Base-by-base conservation (phyloP, 2,888 invertebrate genomes). In the Philereme transversata region DNA sequence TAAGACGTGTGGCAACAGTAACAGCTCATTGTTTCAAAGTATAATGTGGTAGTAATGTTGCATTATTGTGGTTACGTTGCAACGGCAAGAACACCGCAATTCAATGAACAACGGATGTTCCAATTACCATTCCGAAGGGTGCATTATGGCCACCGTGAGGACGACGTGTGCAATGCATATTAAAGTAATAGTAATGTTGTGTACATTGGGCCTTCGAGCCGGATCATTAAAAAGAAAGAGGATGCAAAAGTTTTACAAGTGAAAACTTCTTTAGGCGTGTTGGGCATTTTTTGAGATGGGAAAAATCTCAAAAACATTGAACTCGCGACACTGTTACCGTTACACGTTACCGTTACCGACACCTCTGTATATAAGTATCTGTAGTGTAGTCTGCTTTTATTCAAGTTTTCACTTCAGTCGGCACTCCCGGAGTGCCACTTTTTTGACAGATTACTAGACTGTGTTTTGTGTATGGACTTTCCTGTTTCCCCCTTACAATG, bases 81-180 rank as follows among this genome's bases (percentile, higher is more conserved):
- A 52, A 46, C 41, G 47, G 44, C 49, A 45, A 67, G 60, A 69
- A 60, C 64, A 64, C 56, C 69, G 69, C 76, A 72, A 59, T 73
- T 74, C 76, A 72, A 74, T 74, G 67, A 72, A 52, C 61, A 68
- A 59, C 75, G 79, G 78, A 80, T 73, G 71, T 64, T 68, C 70
- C 73, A 76, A 79, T 78, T 73, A 77, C 75, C 70, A 68, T 70
- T 73, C 68, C 65, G 72, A 73, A 77, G 73, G 76, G 75, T 49
- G 46, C 49, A 11, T 44, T 56, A 63, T 56, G 62, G 52, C 52
- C 62, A 62, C 54, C 62, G 51, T 49, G 49, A 41, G 50, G 34
- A 36, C 8, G 9, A 33, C 47, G 36, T 46, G 62, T 48, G 53
- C 55, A 56, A 43, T 56, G 55, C 50, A 63, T 63, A 57, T 45